A percentile compares a stretch with the other conserved stretches of the same genome.
phyloP scores from a whole-genome alignment of 2,888 invertebrate species.

The Mystacides longicornis region DNA sequence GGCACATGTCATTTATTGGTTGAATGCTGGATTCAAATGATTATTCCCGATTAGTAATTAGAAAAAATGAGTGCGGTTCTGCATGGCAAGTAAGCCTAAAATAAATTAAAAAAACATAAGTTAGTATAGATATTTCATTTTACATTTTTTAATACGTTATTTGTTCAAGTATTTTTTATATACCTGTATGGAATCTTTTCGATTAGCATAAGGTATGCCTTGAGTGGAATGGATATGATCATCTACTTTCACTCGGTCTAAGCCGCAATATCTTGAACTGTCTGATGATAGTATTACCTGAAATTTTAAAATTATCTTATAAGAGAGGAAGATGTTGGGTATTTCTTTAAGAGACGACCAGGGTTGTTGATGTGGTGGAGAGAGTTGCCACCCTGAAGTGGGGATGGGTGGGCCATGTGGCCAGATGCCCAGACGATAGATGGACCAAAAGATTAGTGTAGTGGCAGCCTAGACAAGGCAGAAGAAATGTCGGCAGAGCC shows the following conservation, averaged over 20 bases:
- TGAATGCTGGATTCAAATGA: too few species aligned
- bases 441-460: too few species aligned
- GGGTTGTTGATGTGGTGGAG: too few species aligned
- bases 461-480: too few species aligned
- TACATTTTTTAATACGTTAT: too few species aligned
- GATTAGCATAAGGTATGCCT: conserved; percentile 41
- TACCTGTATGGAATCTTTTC: conserved; percentile 51
- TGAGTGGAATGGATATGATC: conserved; percentile 38
- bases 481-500: too few species aligned
- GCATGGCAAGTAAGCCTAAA: conserved; percentile 66
- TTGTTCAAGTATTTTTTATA: neutral
- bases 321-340: too few species aligned
- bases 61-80: conserved; percentile 65
- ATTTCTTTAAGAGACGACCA: too few species aligned
- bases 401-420: too few species aligned
- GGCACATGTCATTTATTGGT: too few species aligned
- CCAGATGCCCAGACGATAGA: too few species aligned
- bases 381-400: too few species aligned
- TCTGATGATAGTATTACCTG: conserved; percentile 44
- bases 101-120: conserved; percentile 28
- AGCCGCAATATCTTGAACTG: conserved; percentile 43
- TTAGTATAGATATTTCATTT: neutral
- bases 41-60: conserved; percentile 6
- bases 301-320: neutral
- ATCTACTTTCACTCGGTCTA: conserved; percentile 41